These are phyloP conservation scores for Micrasema longulum DNA, from an alignment of 1,140 invertebrate genomes.

Conservation along the genomic window DNA sequence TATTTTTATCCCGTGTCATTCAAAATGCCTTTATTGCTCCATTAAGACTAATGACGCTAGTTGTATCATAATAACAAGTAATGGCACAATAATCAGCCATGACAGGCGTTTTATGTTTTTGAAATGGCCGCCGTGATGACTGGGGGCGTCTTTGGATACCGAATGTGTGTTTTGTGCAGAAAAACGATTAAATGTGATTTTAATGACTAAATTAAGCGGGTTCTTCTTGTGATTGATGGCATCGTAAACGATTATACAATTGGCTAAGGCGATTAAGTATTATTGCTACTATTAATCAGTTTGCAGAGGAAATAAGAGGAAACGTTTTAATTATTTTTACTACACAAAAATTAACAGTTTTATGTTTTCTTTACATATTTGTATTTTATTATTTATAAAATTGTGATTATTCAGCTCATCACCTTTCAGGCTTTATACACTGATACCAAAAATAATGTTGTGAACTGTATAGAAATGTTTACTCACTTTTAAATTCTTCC, in stretches of 20 bases:
- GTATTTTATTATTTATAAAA: no score
- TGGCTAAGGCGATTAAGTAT: neutral
- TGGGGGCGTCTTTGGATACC: slow-evolving; percentile 12
- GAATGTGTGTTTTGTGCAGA: slow-evolving; percentile 18
- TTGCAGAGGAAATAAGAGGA: neutral
- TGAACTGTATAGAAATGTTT: no score
- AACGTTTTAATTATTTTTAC: neutral
- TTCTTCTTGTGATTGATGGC: slow-evolving; percentile 10
- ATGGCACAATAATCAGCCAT: slow-evolving; percentile 31
- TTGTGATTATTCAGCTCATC: no score
- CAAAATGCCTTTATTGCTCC: slow-evolving; percentile 12
- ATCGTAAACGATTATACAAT: slow-evolving; percentile 9
- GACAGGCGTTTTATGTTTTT: slow-evolving; percentile 22
- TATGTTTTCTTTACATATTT: no score
- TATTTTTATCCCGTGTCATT: slow-evolving; percentile 29
- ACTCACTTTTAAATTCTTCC: no score
- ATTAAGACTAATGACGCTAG: slow-evolving; percentile 13
- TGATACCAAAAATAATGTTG: no score
- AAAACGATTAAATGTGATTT: slow-evolving; percentile 32
- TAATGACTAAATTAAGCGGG: slow-evolving; percentile 23
- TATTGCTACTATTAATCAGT: no score
- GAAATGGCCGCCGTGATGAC: slow-evolving; percentile 2
- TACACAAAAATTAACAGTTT: neutral
- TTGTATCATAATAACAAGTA: slow-evolving; percentile 23
- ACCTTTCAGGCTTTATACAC: no score